phyloP scores from a whole-genome alignment of 2,797 vertebrate genomes.

The Enteromius mattozi region DNA sequence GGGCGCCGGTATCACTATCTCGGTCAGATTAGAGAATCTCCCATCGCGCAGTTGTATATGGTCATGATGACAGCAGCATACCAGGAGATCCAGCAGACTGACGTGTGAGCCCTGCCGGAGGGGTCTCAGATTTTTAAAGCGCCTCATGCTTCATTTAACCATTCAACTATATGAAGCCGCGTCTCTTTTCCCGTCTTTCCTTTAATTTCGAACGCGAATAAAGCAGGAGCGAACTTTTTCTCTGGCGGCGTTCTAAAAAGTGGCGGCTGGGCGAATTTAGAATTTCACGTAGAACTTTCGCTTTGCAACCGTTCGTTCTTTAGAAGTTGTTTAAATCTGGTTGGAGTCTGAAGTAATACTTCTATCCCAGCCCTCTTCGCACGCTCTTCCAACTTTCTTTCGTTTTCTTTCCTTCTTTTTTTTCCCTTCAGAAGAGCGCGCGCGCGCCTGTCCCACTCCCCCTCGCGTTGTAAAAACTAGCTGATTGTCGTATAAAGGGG shows the following conservation, averaged over 20 bases:
- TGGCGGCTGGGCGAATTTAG: neutral
- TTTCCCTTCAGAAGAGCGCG: conserved; percentile 4
- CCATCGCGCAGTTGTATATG: conserved; percentile 76
- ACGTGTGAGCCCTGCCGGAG: conserved; percentile 71
- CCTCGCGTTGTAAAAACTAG: conserved; percentile 44
- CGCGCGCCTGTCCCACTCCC: conserved; percentile 53
- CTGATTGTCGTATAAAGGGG: conserved; percentile 66
- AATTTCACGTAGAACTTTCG: neutral
- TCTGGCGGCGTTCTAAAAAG: neutral
- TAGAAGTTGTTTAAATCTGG: neutral
- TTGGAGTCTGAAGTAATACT: neutral
- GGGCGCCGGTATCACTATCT: conserved; percentile 64
- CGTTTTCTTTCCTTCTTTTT: conserved; percentile 2
- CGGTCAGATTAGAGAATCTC: conserved; percentile 67
- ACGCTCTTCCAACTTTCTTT: conserved; percentile 44
- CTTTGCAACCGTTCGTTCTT: neutral
- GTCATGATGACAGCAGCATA: conserved; percentile 81
- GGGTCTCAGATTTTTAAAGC: conserved; percentile 70
- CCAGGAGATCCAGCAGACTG: conserved; percentile 84
- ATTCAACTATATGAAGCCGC: conserved; percentile 61
- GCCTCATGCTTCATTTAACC: conserved; percentile 64
- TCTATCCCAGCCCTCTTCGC: neutral
- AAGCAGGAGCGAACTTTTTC: neutral
- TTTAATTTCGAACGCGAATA: neutral
- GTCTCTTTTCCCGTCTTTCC: conserved; percentile 11